Evolutionary conservation across 1,140 invertebrate species (phyloP), one percentile per base, ranked within the genome.

Genomic region (Araneus ventricosus): DNA sequence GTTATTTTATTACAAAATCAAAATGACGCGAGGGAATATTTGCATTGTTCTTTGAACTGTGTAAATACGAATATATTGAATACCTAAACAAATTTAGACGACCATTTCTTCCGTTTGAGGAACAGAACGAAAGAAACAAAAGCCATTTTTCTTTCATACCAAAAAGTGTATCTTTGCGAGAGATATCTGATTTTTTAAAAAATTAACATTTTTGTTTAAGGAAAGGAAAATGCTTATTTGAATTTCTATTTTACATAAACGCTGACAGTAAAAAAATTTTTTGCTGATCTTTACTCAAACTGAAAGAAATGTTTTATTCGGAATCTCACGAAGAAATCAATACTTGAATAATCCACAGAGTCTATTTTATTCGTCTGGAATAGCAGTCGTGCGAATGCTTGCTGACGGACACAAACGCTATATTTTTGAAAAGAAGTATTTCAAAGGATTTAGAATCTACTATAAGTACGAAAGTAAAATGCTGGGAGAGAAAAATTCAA

Each of bases 181-280:
- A 67, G 14, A 27, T 67, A 27, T 27, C 8, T 67, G 27, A 67
- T 63, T 63, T 63, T 30, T 34, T 75, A 37, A 17, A 34, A 75
- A 75, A 75, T 75, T 75, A 75, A 75, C 70, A 37, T 75, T 75
- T 75, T 34, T 34, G 30, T 75, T 37, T 20, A 22, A 14, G 30
- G 20, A 75, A 6, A 37, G 30, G 27, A 30, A 80, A 82, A 52
- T 82, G 22, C 80, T 82, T 82, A 82, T 82, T 52, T 82, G 80
- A 82, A 52, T 82, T 82, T 45, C 41, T 45, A 82, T 82, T 82
- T 82, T 82, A 82, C 80, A 82, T 82, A 82, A 82, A 82, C 17
- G 80, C 80, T 82, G 80, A 82, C 80, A 82, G 39, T 45, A 82
- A 82, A 75, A 59, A 59, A 59, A 41, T 10, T 22, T 82, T 82